These are phyloP conservation scores for Hedychridium roseum DNA, from an alignment of 2,888 invertebrate species.

Conservation along the genomic window DNA sequence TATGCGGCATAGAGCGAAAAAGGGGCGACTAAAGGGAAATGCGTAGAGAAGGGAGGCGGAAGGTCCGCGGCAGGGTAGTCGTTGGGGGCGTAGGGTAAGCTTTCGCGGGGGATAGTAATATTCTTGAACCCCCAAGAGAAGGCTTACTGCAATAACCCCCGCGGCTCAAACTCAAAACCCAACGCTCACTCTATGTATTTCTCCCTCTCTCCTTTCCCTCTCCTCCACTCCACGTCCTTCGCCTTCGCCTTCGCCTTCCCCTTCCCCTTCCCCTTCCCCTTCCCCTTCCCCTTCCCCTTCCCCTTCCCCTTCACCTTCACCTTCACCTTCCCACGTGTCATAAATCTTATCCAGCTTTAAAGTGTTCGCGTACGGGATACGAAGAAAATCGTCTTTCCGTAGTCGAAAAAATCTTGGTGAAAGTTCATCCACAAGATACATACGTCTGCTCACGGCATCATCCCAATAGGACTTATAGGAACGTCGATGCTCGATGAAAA, in stretches of 20 bases:
- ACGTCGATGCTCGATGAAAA: too few species aligned
- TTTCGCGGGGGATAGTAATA: slow-evolving; percentile 56
- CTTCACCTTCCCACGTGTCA: slow-evolving; percentile 31
- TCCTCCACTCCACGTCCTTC: slow-evolving; percentile 20
- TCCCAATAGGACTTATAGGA: too few species aligned
- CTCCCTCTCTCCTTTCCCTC: slow-evolving; percentile 21
- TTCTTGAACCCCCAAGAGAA: slow-evolving; percentile 63
- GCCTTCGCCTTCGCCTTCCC: slow-evolving; percentile 20
- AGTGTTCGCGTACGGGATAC: slow-evolving; percentile 23
- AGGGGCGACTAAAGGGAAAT: slow-evolving; percentile 32
- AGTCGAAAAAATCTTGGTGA: too few species aligned
- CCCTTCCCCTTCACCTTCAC: slow-evolving; percentile 14
- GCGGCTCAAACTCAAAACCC: slow-evolving; percentile 59
- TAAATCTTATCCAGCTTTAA: slow-evolving; percentile 55
- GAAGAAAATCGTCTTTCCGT: too few species aligned
- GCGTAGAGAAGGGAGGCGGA: slow-evolving; percentile 24
- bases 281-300: slow-evolving; percentile 19
- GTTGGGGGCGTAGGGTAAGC: slow-evolving; percentile 43
- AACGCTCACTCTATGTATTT: slow-evolving; percentile 45
- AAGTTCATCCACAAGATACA: too few species aligned
- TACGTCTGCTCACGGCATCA: too few species aligned
- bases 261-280: slow-evolving; percentile 26
- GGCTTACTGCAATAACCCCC: slow-evolving; percentile 64
- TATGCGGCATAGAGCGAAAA: slow-evolving; percentile 2
- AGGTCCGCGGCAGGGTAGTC: slow-evolving; percentile 31